phyloP scores from a whole-genome alignment of 2,888 invertebrate genomes.

The Catocala fraxini region DNA sequence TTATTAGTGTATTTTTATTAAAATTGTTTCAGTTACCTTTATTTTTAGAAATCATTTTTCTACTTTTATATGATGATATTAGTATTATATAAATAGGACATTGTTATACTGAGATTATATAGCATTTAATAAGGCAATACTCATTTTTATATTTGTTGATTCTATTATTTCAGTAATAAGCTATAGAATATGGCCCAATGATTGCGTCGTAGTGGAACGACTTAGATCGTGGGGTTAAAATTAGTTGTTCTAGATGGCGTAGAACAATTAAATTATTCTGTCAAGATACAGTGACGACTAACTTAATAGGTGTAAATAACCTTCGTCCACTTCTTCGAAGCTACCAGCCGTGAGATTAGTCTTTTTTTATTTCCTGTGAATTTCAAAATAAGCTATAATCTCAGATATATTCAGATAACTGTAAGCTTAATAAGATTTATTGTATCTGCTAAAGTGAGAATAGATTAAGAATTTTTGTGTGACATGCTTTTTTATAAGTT shows the following conservation, averaged over 20 bases:
- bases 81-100: slow-evolving; percentile 9
- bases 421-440: slow-evolving; percentile 31
- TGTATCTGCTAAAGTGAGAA: slow-evolving; percentile 30
- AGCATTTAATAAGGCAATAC: neutral
- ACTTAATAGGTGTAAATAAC: too few species aligned
- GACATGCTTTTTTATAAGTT: slow-evolving; percentile 19
- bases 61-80: slow-evolving; percentile 43
- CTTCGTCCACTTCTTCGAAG: too few species aligned
- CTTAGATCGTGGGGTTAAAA: too few species aligned
- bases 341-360: too few species aligned
- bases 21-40: slow-evolving; percentile 52
- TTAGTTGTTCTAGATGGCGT: too few species aligned
- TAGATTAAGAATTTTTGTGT: slow-evolving; percentile 42
- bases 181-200: too few species aligned
- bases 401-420: slow-evolving; percentile 34
- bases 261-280: too few species aligned
- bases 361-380: neutral
- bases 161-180: too few species aligned
- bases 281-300: too few species aligned
- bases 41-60: slow-evolving; percentile 42
- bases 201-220: too few species aligned
- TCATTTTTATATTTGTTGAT: neutral
- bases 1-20: slow-evolving; percentile 28
- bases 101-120: slow-evolving; percentile 35
- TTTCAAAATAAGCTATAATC: slow-evolving; percentile 10